phyloP scores from a whole-genome alignment of 2,888 invertebrate species.

The Microplitis manilae region DNA sequence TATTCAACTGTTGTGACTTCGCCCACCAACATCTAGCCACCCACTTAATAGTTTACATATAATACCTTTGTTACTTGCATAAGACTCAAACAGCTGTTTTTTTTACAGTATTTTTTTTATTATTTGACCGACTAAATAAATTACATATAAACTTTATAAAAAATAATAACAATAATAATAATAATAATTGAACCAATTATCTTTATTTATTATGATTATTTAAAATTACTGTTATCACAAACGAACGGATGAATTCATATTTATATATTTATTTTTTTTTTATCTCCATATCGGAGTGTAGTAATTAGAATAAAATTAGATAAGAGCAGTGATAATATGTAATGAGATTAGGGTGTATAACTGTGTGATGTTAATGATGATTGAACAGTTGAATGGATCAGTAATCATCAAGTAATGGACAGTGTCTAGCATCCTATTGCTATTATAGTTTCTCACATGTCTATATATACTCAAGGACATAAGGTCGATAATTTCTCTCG shows the following conservation, averaged over 20 bases:
- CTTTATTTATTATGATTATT: too few species aligned
- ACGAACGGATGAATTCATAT: too few species aligned
- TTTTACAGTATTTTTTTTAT: background rate
- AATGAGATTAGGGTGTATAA: background rate
- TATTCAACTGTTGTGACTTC: conserved; percentile 19
- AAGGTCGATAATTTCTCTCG: conserved; percentile 39
- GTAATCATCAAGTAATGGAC: conserved; percentile 17
- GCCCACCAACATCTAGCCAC: conserved; percentile 33
- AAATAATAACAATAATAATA: too few species aligned
- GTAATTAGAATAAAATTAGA: conserved; percentile 5
- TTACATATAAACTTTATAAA: too few species aligned
- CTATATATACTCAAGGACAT: conserved; percentile 5
- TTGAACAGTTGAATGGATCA: conserved; percentile 8
- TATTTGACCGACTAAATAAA: too few species aligned
- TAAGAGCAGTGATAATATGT: background rate
- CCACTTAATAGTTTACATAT: conserved; percentile 45
- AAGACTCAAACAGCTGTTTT: conserved; percentile 48
- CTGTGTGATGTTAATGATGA: background rate
- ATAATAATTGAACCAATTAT: too few species aligned
- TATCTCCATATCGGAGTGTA: background rate
- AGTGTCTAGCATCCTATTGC: background rate
- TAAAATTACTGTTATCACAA: too few species aligned
- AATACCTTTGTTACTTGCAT: conserved; percentile 46
- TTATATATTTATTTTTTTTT: too few species aligned
- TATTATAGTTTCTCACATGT: conserved; percentile 5